These are phyloP conservation scores for Pseudocheirus occidentalis DNA, from an alignment of 2,797 vertebrate species.

Conservation along the genomic window DNA sequence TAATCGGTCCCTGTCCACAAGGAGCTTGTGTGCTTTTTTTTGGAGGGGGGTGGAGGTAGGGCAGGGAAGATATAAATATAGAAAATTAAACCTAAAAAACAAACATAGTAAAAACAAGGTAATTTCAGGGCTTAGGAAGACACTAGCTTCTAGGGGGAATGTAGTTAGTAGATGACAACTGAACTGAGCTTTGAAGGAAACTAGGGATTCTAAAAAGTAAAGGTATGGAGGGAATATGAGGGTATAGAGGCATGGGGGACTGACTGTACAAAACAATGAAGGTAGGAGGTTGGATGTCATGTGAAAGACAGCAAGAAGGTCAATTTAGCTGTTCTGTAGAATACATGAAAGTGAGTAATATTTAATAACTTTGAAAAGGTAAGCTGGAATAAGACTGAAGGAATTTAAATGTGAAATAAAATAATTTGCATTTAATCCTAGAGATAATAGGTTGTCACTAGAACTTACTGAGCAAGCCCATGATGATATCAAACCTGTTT, in stretches of 20 bases:
- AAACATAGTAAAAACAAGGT: not conserved
- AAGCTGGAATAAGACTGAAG: not conserved
- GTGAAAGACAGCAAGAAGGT: not conserved
- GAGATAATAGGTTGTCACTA: not conserved
- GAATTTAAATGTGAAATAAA: not conserved
- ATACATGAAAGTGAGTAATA: not conserved
- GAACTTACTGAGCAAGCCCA: not conserved
- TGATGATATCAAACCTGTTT: not conserved
- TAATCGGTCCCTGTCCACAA: not conserved
- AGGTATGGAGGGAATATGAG: not conserved
- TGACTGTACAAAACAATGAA: not conserved
- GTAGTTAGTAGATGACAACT: not conserved
- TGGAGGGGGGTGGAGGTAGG: too few species aligned
- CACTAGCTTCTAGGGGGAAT: not conserved
- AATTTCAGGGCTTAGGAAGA: not conserved
- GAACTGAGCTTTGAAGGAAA: not conserved
- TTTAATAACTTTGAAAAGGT: not conserved
- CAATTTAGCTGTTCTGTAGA: not conserved
- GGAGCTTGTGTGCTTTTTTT: not conserved
- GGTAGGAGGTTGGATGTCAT: not conserved
- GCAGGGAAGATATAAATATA: not conserved
- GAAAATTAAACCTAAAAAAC: not conserved
- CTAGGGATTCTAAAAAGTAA: not conserved
- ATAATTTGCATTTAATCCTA: not conserved
- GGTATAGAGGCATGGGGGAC: not conserved